Base-by-base conservation (phyloP, 2,888 invertebrate species). In the Acleris cristana region DNA sequence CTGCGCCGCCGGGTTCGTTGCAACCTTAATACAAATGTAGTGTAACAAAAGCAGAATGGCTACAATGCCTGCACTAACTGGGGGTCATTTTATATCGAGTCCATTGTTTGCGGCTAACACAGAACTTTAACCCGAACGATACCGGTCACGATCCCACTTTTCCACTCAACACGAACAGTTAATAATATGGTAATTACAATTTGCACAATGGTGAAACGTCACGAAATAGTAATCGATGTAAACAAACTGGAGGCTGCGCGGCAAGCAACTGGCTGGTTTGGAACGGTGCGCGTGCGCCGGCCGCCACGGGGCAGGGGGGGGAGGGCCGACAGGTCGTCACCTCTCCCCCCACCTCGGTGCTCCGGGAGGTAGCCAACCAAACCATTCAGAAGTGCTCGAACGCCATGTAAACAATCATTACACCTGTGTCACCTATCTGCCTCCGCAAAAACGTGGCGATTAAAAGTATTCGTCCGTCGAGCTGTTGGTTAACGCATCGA, bases 231-330 rank as follows among this genome's bases (percentile, higher is more conserved):
- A 76, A 73, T 79, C 73, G 77, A 80, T 87, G 89, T 91, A 89
- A 92, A 92, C 90, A 92, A 92, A 86, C 86, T 84, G 87, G 90
- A 92, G 92, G 91, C 90, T 90, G 90, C 87, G 88, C 89, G 89
- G 86, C 88, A 85, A 80, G 83, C 89, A 86, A 90, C 92, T 91
- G 90, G 89, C 87, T 69, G 61, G 69, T 49, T 86, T 76, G 80
- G 80, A 79, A 85, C 80, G 82, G 79, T 88, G 91, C 91, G 90
- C 90, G 86, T 82, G 89, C 90, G 89, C 84, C 86, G 86, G 83
- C 73, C 68, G 66, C 63, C 70, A 78, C 76, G 76, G 48, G 18
- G 48, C n/a, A 76, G 69, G 70, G 74, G 78, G 76, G 81, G 81
- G 77, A 71, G 72, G 73, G 71, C 69, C 69, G 71, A 75, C 81